phyloP scores from a whole-genome alignment of 2,113 vertebrate species.

The Phasianus colchicus region DNA sequence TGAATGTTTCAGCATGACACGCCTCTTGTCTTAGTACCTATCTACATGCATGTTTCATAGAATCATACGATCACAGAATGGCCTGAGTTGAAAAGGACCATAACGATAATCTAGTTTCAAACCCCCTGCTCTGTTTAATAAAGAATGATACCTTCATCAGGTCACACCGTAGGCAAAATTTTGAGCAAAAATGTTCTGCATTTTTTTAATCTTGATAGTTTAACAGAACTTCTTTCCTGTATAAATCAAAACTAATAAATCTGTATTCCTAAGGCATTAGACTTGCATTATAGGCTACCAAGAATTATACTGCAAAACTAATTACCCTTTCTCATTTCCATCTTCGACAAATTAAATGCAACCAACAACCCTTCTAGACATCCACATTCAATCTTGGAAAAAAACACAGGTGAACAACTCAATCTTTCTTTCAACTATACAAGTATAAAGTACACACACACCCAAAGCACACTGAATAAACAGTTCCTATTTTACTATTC shows the following conservation, averaged over 20 bases:
- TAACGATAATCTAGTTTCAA: too few relatives aligned
- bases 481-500: accelerated
- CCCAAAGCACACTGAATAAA: background rate
- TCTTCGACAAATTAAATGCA: background rate
- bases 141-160: background rate
- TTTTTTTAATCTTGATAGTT: background rate
- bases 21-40: background rate
- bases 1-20: background rate
- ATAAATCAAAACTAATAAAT: background rate
- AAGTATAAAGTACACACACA: background rate
- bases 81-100: too few relatives aligned
- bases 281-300: background rate
- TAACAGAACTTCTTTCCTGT: background rate
- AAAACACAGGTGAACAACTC: background rate
- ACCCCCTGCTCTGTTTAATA: too few relatives aligned
- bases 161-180: background rate
- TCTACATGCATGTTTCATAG: background rate
- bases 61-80: too few relatives aligned
- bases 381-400: background rate
- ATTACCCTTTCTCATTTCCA: background rate
- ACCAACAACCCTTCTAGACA: background rate
- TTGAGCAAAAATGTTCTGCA: background rate
- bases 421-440: background rate
- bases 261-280: background rate
- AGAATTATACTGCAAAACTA: background rate